These are phyloP conservation scores for Ridgeia piscesae DNA, from an alignment of 1,140 invertebrate species.

Conservation along the genomic window DNA sequence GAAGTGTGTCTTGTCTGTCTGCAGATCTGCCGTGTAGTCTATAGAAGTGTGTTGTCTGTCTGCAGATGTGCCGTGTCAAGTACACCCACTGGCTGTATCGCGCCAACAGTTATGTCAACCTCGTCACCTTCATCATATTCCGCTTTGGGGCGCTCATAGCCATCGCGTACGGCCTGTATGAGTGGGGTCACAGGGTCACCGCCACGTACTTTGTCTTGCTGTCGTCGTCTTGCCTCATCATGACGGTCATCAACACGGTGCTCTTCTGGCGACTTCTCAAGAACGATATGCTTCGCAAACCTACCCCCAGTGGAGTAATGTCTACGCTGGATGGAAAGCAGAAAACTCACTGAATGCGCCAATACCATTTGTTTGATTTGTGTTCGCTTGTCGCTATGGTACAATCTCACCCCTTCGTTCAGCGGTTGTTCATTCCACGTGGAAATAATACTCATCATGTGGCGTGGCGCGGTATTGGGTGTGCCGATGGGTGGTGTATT, in stretches of 20 bases:
- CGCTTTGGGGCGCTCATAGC: conserved; percentile 23
- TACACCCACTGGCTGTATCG: conserved; percentile 23
- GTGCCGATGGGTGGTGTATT: background rate
- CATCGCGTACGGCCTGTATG: conserved; percentile 31
- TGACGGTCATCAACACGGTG: conserved; percentile 31
- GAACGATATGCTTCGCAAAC: conserved; percentile 26
- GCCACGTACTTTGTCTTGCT: conserved; percentile 24
- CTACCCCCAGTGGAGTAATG: background rate
- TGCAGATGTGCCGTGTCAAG: background rate
- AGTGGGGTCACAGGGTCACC: conserved; percentile 23
- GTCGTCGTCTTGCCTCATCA: conserved; percentile 25
- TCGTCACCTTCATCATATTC: conserved; percentile 31
- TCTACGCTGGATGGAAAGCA: background rate
- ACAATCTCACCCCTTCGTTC: background rate
- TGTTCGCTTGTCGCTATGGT: background rate
- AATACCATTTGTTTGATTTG: background rate
- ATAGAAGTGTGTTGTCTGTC: no score
- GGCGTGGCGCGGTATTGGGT: background rate
- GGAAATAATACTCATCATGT: background rate
- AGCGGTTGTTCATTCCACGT: background rate
- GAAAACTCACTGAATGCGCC: background rate
- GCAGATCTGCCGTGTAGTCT: no score
- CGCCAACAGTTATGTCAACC: conserved; percentile 24
- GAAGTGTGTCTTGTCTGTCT: no score
- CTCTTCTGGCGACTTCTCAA: conserved; percentile 32